phyloP scores from a whole-genome alignment of 2,797 vertebrate species.

The Pristis pectinata region DNA sequence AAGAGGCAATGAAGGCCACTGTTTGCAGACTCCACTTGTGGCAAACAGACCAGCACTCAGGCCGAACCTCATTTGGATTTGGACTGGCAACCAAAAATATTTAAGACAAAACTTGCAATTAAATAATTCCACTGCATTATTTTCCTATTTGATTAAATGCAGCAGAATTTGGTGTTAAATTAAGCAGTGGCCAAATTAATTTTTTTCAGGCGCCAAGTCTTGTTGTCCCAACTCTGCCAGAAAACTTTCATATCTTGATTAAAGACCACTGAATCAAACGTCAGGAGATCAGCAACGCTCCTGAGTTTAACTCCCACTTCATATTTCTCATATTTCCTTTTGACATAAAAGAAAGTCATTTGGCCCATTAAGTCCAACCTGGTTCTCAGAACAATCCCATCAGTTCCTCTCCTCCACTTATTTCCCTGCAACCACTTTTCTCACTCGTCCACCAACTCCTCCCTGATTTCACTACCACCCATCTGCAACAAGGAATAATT shows the following conservation, averaged over 20 bases:
- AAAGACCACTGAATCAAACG: background rate
- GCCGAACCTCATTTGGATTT: background rate
- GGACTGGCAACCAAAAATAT: background rate
- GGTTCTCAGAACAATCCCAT: no score
- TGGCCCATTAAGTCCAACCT: no score
- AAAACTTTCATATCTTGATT: slow-evolving; percentile 23
- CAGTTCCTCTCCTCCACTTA: no score
- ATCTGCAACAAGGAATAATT: no score
- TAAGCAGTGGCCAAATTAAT: background rate
- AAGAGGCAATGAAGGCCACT: background rate
- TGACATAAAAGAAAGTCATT: no score
- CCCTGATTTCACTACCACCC: no score
- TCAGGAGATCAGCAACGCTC: background rate
- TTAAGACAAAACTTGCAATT: background rate
- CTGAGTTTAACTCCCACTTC: background rate
- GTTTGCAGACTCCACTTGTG: background rate
- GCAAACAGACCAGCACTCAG: background rate
- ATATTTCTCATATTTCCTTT: no score
- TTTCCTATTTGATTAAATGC: background rate
- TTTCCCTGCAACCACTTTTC: no score
- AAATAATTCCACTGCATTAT: background rate
- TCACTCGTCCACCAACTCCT: no score
- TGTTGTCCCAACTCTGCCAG: slow-evolving; percentile 14
- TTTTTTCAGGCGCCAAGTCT: background rate
- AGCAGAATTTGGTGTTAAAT: background rate